These are phyloP conservation scores for Tragelaphus strepsiceros DNA, from an alignment of 2,113 vertebrate species.

Conservation along the genomic window DNA sequence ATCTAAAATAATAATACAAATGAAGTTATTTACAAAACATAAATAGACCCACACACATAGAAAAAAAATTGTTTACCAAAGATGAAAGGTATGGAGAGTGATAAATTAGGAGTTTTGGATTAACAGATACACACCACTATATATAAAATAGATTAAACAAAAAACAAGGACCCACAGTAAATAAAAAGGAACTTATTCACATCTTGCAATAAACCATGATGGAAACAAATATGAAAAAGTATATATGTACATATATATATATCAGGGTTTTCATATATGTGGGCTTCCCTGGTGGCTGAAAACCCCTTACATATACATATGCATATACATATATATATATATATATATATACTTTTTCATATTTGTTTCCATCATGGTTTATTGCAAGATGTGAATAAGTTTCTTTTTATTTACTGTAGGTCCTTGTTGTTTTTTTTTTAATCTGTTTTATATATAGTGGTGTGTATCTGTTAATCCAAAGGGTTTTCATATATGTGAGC, in stretches of 20 bases:
- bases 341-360: background rate
- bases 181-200: background rate
- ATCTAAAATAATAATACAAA: background rate
- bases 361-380: background rate
- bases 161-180: background rate
- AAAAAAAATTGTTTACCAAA: background rate
- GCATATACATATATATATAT: too few species aligned
- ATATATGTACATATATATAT: background rate
- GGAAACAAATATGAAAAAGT: background rate
- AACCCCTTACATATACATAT: background rate
- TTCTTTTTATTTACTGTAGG: background rate
- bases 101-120: background rate
- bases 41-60: background rate
- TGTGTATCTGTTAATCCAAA: too few species aligned
- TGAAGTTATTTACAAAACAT: background rate
- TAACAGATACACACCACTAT: background rate
- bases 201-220: background rate
- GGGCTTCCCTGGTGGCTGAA: background rate
- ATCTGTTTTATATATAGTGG: too few species aligned
- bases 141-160: background rate
- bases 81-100: background rate
- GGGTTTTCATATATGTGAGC: too few species aligned
- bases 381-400: background rate
- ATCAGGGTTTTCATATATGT: background rate
- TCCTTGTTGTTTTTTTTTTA: background rate